Base-by-base conservation (phyloP, 2,797 vertebrate species). In the Lithobates sylvaticus region DNA sequence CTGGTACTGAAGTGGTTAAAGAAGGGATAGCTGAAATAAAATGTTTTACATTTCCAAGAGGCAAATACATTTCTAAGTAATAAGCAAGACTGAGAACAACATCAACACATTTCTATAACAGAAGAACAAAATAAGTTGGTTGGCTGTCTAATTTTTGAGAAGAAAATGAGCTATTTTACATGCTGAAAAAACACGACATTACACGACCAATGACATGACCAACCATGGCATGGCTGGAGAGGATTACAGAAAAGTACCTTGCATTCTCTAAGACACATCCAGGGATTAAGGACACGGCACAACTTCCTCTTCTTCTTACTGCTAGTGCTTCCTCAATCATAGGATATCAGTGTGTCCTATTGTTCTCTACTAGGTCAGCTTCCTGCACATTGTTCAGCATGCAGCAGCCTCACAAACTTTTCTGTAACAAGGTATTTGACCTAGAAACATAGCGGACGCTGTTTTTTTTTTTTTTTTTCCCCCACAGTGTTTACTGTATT, bases 311-410 rank as follows among this genome's bases (percentile, higher is more conserved):
- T 29, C n/a, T 67, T 67, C n/a, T 67, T 67, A 10, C 26, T 26
- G 27, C 15, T 13, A 13, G 29, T 9, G 29, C 67, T 58, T 86
- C 85, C 79, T 76, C n/a, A 85, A 9, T 61, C 32, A 34, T 65
- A 68, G 71, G 64, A 67, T 79, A 71, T 80, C 32, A 42, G 26
- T n/a, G 34, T 76, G 18, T 36, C 18, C 44, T 44, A 75, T 76
- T 65, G 39, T 80, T 47, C 44, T 27, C 15, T 85, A 26, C 70
- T 67, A 70, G 78, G 72, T 81, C 78, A 86, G 78, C 44, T 86
- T 86, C 84, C 84, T 81, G 85, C 23, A 39, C 58, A 61, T 61
- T 61, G 54, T 61, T 61, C 54, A 23, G 50, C 21, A 68, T n/a
- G 61, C 75, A 65, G 27, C 27, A 75, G 10, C 5, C 1, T 61